These are phyloP conservation scores for Tiaroga cobitis DNA, from an alignment of 2,797 vertebrate species.

Conservation along the genomic window DNA sequence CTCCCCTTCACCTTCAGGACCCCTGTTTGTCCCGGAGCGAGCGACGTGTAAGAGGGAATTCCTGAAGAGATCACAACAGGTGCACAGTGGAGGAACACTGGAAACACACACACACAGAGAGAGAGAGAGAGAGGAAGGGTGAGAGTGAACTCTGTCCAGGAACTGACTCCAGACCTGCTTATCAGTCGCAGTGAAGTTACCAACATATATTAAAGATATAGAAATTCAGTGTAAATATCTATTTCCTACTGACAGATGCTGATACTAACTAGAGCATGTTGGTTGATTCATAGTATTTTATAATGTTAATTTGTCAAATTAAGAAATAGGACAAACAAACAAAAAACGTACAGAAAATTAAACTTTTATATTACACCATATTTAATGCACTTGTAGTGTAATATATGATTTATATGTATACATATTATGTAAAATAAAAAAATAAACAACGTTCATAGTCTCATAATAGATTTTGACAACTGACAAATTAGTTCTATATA, in stretches of 20 bases:
- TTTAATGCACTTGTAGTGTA: background rate
- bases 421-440: background rate
- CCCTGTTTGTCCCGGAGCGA: constrained; percentile 73
- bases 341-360: background rate
- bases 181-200: background rate
- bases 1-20: constrained; percentile 46
- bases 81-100: constrained; percentile 48
- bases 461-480: no score
- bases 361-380: background rate
- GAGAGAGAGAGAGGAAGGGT: background rate
- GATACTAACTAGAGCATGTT: background rate
- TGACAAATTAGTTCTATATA: no score
- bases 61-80: constrained; percentile 74
- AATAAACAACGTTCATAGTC: no score
- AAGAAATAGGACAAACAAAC: background rate
- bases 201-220: background rate
- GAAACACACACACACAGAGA: no score
- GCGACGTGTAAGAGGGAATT: constrained; percentile 68
- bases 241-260: background rate
- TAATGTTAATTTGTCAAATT: background rate
- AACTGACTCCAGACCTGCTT: constrained; percentile 3
- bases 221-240: background rate
- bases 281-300: background rate
- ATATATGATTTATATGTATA: background rate
- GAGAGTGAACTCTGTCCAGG: background rate